Base-by-base conservation (phyloP, 2,797 vertebrate species). In the Zenarchopterus dispar region DNA sequence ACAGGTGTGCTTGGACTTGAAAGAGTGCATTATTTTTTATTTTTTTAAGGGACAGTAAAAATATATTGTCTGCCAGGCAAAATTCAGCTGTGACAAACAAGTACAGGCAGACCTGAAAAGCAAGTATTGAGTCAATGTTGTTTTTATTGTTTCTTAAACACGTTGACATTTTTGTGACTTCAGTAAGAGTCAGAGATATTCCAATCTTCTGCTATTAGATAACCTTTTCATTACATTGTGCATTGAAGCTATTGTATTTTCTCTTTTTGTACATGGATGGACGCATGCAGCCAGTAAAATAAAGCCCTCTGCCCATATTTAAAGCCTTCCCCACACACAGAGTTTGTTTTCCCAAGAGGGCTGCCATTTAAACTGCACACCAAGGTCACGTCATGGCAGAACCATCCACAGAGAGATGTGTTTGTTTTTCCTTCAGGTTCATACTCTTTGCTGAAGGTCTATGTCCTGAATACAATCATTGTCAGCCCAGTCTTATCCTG, bases 401-500 rank as follows among this genome's bases (percentile, higher is more conserved):
- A 68, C 65, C 80, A 70, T 69, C 70, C 74, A 75, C 73, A 82
- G 77, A 88, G 74, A 84, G 79, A 62, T 46, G 11, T 77, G 73
- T 82, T 83, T 86, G 72, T 84, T 81, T 87, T 77, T 78, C 73
- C 75, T 75, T 80, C 80, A 84, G 76, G 66, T 92, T 76, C 86
- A 79, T 90, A 88, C 86, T 88, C 88, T 86, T 62, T 68, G 75
- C 82, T 78, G 70, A 89, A 86, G 85, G 88, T 90, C 76, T 79
- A 62, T 70, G 74, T 73, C 53, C 70, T 87, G 84, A 89, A 87
- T 85, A 78, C 80, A 86, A 86, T 84, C 83, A 81, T 84, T 86
- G 80, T 88, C 76, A 85, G 76, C 81, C 39, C 43, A n/a, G 70
- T 77, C 78, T 78, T 85, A 86, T 87, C 86, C 86, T 68, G 76